A percentile compares a stretch with the other conserved stretches of the same genome.
Conservation (phyloP, 2,113 vertebrate species). For the Machaerirhynchus nigripectus region DNA sequence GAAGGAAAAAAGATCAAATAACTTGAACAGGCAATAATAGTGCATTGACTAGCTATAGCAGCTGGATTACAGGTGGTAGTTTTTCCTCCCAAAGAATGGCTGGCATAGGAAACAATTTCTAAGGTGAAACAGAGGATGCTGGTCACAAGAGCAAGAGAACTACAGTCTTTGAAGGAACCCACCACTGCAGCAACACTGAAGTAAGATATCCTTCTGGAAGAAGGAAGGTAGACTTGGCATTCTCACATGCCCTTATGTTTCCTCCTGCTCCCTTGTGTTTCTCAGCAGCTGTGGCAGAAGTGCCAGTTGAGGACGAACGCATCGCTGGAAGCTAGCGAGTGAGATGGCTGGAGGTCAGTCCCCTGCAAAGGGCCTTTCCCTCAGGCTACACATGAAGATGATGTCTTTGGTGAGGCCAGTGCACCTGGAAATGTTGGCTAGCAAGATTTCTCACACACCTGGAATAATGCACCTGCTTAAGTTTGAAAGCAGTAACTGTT, state of each 20-base stretch:
- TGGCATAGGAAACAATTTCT: background rate
- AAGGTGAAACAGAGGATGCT: background rate
- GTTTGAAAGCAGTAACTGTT: background rate
- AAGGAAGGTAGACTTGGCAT: background rate
- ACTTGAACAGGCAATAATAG: background rate
- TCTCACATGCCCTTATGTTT: background rate
- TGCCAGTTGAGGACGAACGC: background rate
- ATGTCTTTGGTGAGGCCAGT: background rate
- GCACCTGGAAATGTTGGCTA: background rate
- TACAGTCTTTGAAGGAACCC: background rate
- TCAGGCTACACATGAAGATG: background rate
- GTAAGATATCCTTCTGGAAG: background rate
- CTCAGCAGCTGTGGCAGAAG: background rate
- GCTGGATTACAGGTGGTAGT: background rate
- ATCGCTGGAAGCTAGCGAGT: accelerated
- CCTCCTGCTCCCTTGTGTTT: background rate
- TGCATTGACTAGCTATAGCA: background rate
- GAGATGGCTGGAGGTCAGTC: background rate
- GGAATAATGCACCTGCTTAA: background rate
- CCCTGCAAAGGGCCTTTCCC: background rate
- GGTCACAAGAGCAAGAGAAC: background rate
- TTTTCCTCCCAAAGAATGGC: background rate
- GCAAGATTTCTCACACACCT: background rate
- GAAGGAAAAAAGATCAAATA: background rate
- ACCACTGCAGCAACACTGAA: background rate